phyloP scores from a whole-genome alignment of 2,113 vertebrate genomes.

The Microcebus murinus region DNA sequence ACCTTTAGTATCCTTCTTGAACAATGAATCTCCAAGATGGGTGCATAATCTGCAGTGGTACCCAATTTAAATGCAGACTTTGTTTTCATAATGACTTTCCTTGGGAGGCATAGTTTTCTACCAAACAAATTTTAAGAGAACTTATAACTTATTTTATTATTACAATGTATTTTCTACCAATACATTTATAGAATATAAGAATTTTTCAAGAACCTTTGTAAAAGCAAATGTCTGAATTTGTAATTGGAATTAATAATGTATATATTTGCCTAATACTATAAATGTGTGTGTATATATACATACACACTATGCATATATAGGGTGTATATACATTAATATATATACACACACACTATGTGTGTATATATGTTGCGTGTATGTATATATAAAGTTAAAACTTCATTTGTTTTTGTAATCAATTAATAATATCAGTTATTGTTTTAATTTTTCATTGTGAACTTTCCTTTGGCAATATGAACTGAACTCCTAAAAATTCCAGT shows the following conservation, averaged over 20 bases:
- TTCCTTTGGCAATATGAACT: not conserved
- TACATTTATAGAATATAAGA: not conserved
- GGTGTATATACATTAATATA: not conserved
- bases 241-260: not conserved
- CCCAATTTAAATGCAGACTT: not conserved
- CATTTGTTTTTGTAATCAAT: not conserved
- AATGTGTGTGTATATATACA: accelerated
- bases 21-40: not conserved
- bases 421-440: not conserved
- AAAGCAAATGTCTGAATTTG: not conserved
- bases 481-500: slow-evolving; percentile 9
- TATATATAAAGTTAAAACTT: not conserved
- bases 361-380: not conserved
- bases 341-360: not conserved
- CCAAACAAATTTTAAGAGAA: not conserved
- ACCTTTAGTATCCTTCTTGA: not conserved
- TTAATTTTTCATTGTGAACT: not conserved
- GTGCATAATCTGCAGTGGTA: not conserved
- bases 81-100: not conserved
- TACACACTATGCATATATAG: not conserved
- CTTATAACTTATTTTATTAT: not conserved
- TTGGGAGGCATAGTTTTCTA: not conserved
- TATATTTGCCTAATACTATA: not conserved
- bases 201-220: not conserved
- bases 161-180: not conserved